These are phyloP conservation scores for Python bivittatus DNA, from an alignment of 2,113 vertebrate species.

Conservation along the genomic window DNA sequence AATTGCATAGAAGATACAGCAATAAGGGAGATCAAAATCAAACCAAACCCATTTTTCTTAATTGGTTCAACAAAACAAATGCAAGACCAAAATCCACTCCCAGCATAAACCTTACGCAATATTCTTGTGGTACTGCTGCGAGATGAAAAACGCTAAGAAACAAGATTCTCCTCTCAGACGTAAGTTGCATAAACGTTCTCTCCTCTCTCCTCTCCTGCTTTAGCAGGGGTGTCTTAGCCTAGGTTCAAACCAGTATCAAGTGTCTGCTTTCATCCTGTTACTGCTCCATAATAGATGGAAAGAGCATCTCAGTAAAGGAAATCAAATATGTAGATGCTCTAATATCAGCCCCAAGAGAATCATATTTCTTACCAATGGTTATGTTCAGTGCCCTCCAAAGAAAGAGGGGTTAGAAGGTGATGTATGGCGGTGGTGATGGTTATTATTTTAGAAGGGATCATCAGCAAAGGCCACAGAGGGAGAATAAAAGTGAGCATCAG, in stretches of 20 bases:
- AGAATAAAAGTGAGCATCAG: not conserved
- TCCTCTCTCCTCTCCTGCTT: not conserved
- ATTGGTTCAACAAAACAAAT: conserved; percentile 69
- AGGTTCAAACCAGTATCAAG: conserved; percentile 37
- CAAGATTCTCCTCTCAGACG: not conserved
- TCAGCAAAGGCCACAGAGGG: conserved; percentile 21
- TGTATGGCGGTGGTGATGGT: not conserved
- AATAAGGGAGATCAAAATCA: conserved; percentile 76
- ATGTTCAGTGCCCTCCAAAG: not conserved
- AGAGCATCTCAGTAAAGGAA: conserved; percentile 17
- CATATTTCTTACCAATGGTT: conserved; percentile 16
- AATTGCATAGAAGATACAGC: conserved; percentile 97
- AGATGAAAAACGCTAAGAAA: conserved; percentile 71
- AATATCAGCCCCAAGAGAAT: conserved; percentile 45
- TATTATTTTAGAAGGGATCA: conserved; percentile 43
- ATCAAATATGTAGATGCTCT: not conserved
- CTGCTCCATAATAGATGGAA: conserved; percentile 20
- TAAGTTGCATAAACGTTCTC: not conserved
- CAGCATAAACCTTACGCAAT: conserved; percentile 40
- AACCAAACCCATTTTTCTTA: conserved; percentile 60
- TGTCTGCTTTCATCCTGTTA: not conserved
- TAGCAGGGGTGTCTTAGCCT: not conserved
- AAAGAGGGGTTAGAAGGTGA: not conserved
- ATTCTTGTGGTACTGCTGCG: conserved; percentile 66
- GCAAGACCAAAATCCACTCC: conserved; percentile 32